Evolutionary conservation across 2,113 vertebrate genomes (phyloP).

Genomic region (Sminthopsis crassicaudata): DNA sequence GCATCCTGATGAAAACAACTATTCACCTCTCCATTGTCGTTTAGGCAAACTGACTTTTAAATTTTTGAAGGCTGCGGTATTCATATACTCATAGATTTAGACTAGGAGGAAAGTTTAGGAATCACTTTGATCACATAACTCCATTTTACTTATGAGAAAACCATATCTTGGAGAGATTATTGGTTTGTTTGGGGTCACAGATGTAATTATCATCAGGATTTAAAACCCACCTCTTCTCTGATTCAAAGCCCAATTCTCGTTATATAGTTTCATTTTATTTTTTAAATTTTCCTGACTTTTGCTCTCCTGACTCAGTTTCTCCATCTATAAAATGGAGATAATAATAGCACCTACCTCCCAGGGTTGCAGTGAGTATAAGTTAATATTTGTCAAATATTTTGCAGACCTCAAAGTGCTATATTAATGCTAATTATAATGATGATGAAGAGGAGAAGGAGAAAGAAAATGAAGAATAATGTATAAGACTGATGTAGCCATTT

Average conservation of each 20-base stretch:
- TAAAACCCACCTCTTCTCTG: neutral
- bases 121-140: neutral
- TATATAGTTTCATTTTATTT: neutral
- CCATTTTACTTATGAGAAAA: neutral
- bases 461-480: neutral
- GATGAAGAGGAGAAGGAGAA: neutral
- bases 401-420: neutral
- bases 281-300: neutral
- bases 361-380: neutral
- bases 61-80: neutral
- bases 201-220: neutral
- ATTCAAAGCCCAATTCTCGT: neutral
- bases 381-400: neutral
- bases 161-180: neutral
- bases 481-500: neutral
- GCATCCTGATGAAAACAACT: neutral
- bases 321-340: neutral
- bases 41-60: neutral
- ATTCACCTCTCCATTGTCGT: neutral
- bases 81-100: neutral
- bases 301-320: neutral
- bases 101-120: neutral
- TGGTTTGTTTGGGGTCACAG: neutral
- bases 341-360: neutral
- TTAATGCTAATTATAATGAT: neutral